Percentiles rank a stretch among this genome's conserved stretches.
phyloP scores from a whole-genome alignment of 2,797 vertebrate genomes.

The Coracias cyanogaster region DNA sequence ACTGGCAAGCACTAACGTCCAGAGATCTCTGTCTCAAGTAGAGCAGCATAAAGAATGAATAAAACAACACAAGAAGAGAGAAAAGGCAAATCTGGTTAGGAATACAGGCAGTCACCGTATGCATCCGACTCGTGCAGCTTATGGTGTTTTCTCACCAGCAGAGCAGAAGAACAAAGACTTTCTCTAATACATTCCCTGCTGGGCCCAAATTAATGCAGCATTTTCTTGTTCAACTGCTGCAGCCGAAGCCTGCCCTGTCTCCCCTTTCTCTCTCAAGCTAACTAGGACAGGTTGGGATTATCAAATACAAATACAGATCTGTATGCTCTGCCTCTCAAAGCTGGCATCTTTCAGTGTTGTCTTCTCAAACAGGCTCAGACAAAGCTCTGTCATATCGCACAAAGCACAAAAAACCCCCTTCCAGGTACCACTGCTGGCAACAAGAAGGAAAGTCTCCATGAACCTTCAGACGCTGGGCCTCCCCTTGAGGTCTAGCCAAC shows the following conservation, averaged over 20 bases:
- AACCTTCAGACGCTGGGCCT: neutral
- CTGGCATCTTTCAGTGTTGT: constrained; percentile 1
- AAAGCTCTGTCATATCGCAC: constrained; percentile 11
- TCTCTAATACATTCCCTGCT: constrained; percentile 46
- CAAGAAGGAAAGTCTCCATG: neutral
- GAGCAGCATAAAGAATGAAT: neutral
- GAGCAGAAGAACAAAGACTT: constrained; percentile 53
- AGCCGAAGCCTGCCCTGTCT: neutral
- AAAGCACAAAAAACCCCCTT: neutral
- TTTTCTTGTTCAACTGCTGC: constrained; percentile 16
- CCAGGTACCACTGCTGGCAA: neutral
- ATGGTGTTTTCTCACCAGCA: constrained; percentile 23
- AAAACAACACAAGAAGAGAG: neutral
- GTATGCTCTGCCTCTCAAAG: neutral
- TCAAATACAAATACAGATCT: constrained; percentile 27
- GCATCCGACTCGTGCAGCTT: neutral
- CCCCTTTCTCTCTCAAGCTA: neutral
- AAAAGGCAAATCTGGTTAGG: constrained; percentile 3
- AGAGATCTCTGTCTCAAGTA: neutral
- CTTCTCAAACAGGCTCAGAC: neutral
- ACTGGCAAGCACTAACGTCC: neutral
- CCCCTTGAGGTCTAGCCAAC: neutral
- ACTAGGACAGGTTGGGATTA: constrained; percentile 56
- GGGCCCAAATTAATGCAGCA: constrained; percentile 51
- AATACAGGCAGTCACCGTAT: constrained; percentile 10